Conservation (phyloP, 35 echinoderm and acorn worm species). For the Eucidaris tribuloides region DNA sequence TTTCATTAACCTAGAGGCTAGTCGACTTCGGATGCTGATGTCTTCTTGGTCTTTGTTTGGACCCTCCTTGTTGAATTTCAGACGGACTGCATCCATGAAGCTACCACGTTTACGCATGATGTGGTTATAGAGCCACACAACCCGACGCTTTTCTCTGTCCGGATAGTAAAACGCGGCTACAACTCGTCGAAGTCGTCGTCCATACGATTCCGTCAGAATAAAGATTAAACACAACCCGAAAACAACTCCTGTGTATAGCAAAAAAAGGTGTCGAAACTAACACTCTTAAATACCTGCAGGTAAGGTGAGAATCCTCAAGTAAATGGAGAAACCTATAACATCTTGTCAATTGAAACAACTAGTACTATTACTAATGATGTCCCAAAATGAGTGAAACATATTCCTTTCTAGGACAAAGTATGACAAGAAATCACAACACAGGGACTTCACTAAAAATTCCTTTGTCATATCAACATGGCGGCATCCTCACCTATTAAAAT, state of each 20-base stretch:
- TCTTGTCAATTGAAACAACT: too few species aligned
- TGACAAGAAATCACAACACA: too few species aligned
- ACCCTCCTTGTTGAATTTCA: slow-evolving; percentile 25
- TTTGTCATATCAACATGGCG: too few species aligned
- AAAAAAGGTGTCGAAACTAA: too few species aligned
- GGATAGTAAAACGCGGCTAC: slow-evolving; percentile 79
- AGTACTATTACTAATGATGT: too few species aligned
- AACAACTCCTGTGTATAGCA: slow-evolving; percentile 48
- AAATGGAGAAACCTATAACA: too few species aligned
- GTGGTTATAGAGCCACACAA: slow-evolving; percentile 81
- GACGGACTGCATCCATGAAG: slow-evolving; percentile 55
- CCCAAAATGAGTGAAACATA: too few species aligned
- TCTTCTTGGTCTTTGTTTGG: background rate
- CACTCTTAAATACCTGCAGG: background rate
- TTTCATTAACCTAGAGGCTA: slow-evolving; percentile 88
- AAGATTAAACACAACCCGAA: slow-evolving; percentile 62
- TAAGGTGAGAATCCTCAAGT: too few species aligned
- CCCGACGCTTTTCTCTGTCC: slow-evolving; percentile 55
- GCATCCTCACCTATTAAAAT: too few species aligned
- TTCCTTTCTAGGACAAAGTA: too few species aligned
- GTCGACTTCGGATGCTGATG: slow-evolving; percentile 48
- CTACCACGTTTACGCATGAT: slow-evolving; percentile 68
- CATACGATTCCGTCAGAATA: slow-evolving; percentile 79
- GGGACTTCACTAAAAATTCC: too few species aligned
- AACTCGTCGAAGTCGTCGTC: slow-evolving; percentile 63